Base-by-base conservation (phyloP, 2,113 vertebrate species). In the Plectropomus leopardus region DNA sequence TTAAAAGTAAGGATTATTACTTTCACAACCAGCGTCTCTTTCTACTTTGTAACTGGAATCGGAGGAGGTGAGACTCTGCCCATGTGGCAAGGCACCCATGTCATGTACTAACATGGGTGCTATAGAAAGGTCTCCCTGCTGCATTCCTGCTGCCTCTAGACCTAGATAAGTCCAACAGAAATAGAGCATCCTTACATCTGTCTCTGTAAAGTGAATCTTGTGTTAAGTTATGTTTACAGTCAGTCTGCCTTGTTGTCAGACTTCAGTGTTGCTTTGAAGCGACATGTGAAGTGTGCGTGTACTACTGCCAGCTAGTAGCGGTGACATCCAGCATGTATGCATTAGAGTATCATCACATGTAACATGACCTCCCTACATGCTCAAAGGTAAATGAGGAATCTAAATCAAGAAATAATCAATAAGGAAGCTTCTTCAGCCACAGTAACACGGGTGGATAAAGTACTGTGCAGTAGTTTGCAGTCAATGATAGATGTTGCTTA, bases 401-500 rank as follows among this genome's bases (percentile, higher is more conserved):
- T 70, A 65, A 77, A 86, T 75, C 34, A 50, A 76, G 71, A 47
- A 71, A 2, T 0, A 82, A 79, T 82, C 54, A 82, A 84, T 79
- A 66, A 44, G 17, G 30, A 70, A 73, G 67, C 32, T 51, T 61
- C 66, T 66, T 71, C 78, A 50, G 24, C 36, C 23, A 50, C 34
- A 44, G 40, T 7, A 48, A 16, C 42, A 53, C 32, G 2, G 21
- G 64, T 48, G 66, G 53, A 67, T 45, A 76, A 73, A 72, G 67
- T 50, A 50, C 45, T 76, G 54, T 47, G 57, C 30, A 45, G 72
- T 71, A 51, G 61, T 88, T 86, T 85, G 55, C 44, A 63, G 53
- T 77, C 44, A 65, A 65, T 85, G 84, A 86, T 86, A 76, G 64
- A 92, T 89, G 87, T 42, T 71, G 77, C 73, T 63, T 74, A 78